phyloP scores from a whole-genome alignment of 2,113 vertebrate genomes.

The Phylloscopus trochiloides region DNA sequence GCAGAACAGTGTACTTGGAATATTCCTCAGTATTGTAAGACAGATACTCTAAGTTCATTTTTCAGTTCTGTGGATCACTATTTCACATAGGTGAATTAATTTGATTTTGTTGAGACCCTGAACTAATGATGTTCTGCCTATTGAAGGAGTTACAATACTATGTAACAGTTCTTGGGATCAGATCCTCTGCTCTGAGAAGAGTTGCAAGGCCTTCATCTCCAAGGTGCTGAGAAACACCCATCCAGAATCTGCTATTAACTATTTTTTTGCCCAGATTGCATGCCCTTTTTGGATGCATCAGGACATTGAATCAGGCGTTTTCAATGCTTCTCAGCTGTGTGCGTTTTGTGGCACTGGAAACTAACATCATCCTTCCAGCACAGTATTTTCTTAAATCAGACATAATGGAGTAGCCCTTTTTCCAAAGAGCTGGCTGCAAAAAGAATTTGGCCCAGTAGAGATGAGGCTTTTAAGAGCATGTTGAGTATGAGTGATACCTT shows the following conservation, averaged over 20 bases:
- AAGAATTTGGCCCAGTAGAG: background rate
- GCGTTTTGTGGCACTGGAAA: background rate
- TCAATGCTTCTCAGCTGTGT: background rate
- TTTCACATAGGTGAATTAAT: background rate
- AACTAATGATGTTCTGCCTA: background rate
- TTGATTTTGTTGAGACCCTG: background rate
- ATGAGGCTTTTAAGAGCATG: background rate
- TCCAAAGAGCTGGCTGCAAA: background rate
- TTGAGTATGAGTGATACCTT: background rate
- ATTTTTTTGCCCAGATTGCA: background rate
- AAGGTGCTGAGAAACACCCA: background rate
- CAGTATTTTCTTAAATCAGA: background rate
- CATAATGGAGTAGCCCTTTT: background rate
- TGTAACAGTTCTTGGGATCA: background rate
- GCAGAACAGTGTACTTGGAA: background rate
- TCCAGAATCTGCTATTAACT: background rate
- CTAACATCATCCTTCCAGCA: background rate
- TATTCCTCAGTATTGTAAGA: background rate
- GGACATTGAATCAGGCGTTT: background rate
- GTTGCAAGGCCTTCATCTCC: background rate
- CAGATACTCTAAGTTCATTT: background rate
- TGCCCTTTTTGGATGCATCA: background rate
- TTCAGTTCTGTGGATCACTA: background rate
- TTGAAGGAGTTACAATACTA: background rate
- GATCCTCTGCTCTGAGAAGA: background rate